Evolutionary conservation across 2,113 vertebrate genomes (phyloP), one percentile per base, ranked within the genome.

Genomic region (Ochotona curzoniae): DNA sequence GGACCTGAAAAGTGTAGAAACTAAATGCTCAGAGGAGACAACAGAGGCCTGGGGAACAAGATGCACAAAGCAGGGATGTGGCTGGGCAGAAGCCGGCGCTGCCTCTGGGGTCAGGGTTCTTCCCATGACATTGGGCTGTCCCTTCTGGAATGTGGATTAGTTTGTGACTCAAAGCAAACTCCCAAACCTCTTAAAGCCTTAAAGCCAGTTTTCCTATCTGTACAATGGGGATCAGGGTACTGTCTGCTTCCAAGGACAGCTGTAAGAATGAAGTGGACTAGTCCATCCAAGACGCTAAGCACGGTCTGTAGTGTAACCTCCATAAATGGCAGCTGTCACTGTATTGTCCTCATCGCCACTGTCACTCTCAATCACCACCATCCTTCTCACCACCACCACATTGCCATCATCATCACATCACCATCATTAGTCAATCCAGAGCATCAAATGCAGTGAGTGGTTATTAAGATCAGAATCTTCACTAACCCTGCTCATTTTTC

Each of bases 391-490:
- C n/a, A n/a, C 21, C 26, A 2, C 14, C 7, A 4, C 5, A 18
- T 2, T 1, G 17, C 11, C 26, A 13, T 47, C 10, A 25, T 23
- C 60, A 28, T 0, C 12, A 30, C 47, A 28, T 1, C 20, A 1
- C 4, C n/a, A 10, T 6, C 44, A 8, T 20, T 15, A 6, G 6
- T 15, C 10, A 21, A 49, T 11, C 32, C 28, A 44, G n/a, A 71
- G 21, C 9, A 74, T 32, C 6, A 64, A 2, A 66, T 23, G 8
- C 63, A 26, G 10, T 32, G 32, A 85, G 44, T 47, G 28, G 20
- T 49, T 69, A 66, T 8, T 78, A 47, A 74, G 3, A 69, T 23
- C 8, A 89, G 44, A 67, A 30, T 44, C 7, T 75, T 30, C 35
- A 0, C 8, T 74, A 35, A 92, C 15, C 47, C 44, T 44, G 28